Evolutionary conservation across 2,113 vertebrate species (phyloP).

Genomic region (Chelonoidis abingdonii): DNA sequence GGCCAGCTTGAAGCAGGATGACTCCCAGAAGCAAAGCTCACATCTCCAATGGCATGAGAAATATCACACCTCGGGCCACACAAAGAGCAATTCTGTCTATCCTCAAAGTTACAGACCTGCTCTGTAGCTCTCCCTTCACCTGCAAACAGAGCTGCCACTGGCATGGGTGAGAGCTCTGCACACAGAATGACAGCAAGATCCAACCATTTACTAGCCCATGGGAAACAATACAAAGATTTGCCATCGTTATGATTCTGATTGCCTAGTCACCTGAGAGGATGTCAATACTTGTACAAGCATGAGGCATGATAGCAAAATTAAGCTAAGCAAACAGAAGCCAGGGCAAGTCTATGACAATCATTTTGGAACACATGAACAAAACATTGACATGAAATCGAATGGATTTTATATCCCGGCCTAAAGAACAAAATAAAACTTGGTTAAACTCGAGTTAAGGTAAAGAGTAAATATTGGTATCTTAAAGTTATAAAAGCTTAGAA

Average conservation of each 20-base stretch:
- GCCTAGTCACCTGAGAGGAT: neutral
- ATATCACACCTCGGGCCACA: neutral
- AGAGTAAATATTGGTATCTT: neutral
- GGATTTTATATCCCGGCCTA: neutral
- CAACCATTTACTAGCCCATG: neutral
- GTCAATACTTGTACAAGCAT: no score
- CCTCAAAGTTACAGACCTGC: neutral
- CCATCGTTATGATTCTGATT: neutral
- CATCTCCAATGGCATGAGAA: neutral
- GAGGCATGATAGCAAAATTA: neutral
- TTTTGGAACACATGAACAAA: neutral
- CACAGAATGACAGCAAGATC: rapidly evolving
- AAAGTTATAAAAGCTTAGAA: neutral
- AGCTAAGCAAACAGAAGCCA: neutral
- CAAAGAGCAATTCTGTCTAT: neutral
- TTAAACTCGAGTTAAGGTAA: neutral
- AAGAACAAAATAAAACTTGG: neutral
- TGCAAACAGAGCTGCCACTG: neutral
- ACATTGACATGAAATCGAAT: neutral
- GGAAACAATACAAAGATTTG: no score
- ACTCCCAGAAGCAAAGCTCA: neutral
- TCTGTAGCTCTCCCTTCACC: neutral
- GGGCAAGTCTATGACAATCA: neutral
- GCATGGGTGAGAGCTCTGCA: neutral
- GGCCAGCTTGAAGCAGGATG: neutral